phyloP scores from a whole-genome alignment of 2,888 invertebrate genomes.

The Epistrophe eligans region DNA sequence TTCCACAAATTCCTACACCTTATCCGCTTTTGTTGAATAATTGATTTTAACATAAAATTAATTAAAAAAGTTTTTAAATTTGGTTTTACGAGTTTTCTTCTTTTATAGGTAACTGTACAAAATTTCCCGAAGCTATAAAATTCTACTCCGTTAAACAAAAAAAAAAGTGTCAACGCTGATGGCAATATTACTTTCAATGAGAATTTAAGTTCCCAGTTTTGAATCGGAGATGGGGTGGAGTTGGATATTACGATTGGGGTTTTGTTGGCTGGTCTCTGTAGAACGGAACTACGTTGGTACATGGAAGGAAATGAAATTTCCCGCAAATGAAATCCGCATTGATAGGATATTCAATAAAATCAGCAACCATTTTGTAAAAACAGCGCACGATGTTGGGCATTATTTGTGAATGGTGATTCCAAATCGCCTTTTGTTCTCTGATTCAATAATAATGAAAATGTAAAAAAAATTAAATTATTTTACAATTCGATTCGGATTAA shows the following conservation, averaged over 20 bases:
- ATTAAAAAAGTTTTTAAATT: slow-evolving; percentile 15
- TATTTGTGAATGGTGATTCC: slow-evolving; percentile 22
- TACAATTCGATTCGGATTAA: slow-evolving; percentile 37
- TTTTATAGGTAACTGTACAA: not conserved
- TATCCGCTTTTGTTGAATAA: not conserved
- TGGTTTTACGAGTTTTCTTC: not conserved
- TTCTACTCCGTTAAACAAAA: slow-evolving; percentile 2
- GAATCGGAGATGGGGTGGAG: not conserved
- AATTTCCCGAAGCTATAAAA: not conserved
- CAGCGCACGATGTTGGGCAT: slow-evolving; percentile 21
- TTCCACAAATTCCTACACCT: not conserved
- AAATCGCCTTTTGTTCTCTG: slow-evolving; percentile 41
- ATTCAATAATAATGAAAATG: slow-evolving; percentile 23
- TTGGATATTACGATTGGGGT: not conserved
- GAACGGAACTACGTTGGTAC: slow-evolving; percentile 44
- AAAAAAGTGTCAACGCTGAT: slow-evolving; percentile 28
- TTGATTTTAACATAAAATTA: not conserved
- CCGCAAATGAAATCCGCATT: slow-evolving; percentile 57
- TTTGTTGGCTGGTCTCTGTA: slow-evolving; percentile 13
- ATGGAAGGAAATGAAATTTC: slow-evolving; percentile 55
- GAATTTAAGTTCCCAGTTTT: slow-evolving; percentile 6
- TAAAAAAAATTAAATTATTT: slow-evolving; percentile 21
- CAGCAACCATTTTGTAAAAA: slow-evolving; percentile 33
- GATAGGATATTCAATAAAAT: slow-evolving; percentile 57
- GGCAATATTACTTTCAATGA: slow-evolving; percentile 7